Evolutionary conservation across 1,140 invertebrate species (phyloP).

Genomic region (Ctenoplectra terminalis): DNA sequence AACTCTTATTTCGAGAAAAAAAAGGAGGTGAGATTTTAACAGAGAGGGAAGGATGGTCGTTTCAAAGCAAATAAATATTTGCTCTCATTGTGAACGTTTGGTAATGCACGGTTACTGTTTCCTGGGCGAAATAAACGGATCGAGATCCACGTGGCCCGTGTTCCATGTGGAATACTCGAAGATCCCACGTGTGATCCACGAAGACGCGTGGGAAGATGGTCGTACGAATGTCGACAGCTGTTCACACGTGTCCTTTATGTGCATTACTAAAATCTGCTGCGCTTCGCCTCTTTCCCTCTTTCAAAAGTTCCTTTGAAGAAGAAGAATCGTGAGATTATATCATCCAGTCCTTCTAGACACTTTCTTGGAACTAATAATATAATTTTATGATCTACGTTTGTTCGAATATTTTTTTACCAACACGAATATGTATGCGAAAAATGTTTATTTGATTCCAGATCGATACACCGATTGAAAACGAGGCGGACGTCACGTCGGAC

Average conservation of each 20-base stretch:
- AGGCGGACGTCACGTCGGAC: conserved; percentile 75
- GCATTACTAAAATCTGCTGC: conserved; percentile 38
- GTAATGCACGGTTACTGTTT: conserved; percentile 13
- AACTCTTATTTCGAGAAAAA: too few relatives aligned
- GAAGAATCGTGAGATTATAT: conserved; percentile 22
- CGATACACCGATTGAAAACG: conserved; percentile 76
- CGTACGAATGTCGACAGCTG: conserved; percentile 69
- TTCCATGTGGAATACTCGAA: conserved; percentile 37
- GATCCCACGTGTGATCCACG: conserved; percentile 63
- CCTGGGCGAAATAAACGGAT: conserved; percentile 12
- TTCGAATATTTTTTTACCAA: not conserved
- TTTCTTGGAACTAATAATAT: not conserved
- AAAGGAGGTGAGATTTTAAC: too few relatives aligned
- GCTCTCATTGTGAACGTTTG: not conserved
- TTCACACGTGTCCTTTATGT: conserved; percentile 73
- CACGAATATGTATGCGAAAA: not conserved
- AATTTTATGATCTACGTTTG: not conserved
- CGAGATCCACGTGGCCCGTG: conserved; percentile 37
- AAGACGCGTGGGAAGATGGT: conserved; percentile 75
- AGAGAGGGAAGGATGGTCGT: not conserved
- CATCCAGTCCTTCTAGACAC: too few relatives aligned
- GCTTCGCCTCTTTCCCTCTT: conserved; percentile 6
- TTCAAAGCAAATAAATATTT: conserved; percentile 16
- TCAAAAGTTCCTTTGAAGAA: not conserved
- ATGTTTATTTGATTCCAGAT: conserved; percentile 73